These are phyloP conservation scores for Whitmania pigra DNA, from an alignment of 1,140 invertebrate genomes.

Conservation along the genomic window DNA sequence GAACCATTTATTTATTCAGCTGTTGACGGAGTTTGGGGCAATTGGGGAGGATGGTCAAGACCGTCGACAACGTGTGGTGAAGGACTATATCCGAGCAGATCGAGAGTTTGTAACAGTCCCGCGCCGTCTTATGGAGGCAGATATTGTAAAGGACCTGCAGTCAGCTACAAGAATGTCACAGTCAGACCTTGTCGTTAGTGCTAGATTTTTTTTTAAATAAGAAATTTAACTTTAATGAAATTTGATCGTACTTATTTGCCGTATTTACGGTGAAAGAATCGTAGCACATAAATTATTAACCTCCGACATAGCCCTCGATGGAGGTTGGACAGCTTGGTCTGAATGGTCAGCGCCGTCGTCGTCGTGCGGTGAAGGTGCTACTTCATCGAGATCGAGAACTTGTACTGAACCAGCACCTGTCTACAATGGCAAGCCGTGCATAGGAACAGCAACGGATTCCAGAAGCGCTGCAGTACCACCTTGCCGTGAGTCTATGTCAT, in stretches of 20 bases:
- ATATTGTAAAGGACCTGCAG: constrained; percentile 31
- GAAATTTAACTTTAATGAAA: too few relatives aligned
- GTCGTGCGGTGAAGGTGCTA: constrained; percentile 29
- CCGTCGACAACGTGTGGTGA: constrained; percentile 32
- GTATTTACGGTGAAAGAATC: neutral
- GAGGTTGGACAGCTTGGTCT: constrained; percentile 26
- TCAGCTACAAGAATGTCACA: neutral
- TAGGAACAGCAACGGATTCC: constrained; percentile 14
- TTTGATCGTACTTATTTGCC: too few relatives aligned
- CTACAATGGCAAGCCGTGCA: constrained; percentile 35
- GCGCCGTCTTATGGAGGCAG: constrained; percentile 60
- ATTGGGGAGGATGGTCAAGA: constrained; percentile 45
- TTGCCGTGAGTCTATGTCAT: neutral
- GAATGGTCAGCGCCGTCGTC: constrained; percentile 31
- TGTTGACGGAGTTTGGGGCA: constrained; percentile 45
- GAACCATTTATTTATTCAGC: neutral
- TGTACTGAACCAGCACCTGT: constrained; percentile 41
- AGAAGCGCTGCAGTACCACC: neutral
- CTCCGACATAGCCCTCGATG: constrained; percentile 21
- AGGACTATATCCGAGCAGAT: constrained; percentile 46
- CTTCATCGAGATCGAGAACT: constrained; percentile 30
- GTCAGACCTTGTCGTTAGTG: constrained; percentile 6
- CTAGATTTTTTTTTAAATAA: neutral
- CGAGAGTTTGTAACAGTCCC: constrained; percentile 33
- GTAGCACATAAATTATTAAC: neutral